Percentiles rank a stretch among this genome's conserved stretches.
Evolutionary conservation across 2,888 invertebrate species (phyloP).

Genomic region (Drosophila mercatorum): DNA sequence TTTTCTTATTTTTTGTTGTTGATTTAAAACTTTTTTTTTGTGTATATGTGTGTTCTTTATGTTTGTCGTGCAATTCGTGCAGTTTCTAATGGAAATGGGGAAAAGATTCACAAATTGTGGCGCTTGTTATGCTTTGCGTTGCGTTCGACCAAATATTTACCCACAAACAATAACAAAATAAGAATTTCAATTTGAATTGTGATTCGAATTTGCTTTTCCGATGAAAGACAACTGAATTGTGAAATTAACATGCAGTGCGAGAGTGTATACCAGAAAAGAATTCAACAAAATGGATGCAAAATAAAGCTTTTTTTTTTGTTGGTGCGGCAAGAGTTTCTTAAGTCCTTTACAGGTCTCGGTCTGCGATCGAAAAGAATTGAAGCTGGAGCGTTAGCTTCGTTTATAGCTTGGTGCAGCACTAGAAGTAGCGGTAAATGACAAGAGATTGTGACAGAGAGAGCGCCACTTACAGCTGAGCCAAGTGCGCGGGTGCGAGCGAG

Average conservation of each 20-base stretch:
- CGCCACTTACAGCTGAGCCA: slow-evolving; percentile 52
- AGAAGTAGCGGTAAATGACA: slow-evolving; percentile 55
- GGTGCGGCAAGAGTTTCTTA: not conserved
- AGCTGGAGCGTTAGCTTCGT: slow-evolving; percentile 20
- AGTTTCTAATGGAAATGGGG: slow-evolving; percentile 9
- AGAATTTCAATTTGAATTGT: not conserved
- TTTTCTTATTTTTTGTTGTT: not conserved
- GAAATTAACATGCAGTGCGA: no score
- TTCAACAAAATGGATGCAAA: not conserved
- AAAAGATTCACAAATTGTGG: slow-evolving; percentile 17
- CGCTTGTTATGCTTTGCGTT: not conserved
- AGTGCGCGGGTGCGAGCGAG: slow-evolving; percentile 47
- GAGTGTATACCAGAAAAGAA: no score
- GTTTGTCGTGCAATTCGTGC: not conserved
- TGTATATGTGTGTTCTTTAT: not conserved
- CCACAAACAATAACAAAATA: slow-evolving; percentile 13
- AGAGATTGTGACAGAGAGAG: slow-evolving; percentile 40
- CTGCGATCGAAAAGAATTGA: slow-evolving; percentile 27
- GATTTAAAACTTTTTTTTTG: not conserved
- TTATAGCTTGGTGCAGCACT: slow-evolving; percentile 26
- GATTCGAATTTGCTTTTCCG: not conserved
- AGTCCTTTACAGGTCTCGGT: slow-evolving; percentile 3
- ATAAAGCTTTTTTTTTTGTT: not conserved
- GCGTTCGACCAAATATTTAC: slow-evolving; percentile 13
- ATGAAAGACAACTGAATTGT: not conserved